Conservation (phyloP, 2,888 invertebrate species). For the Andrena haemorrhoa region DNA sequence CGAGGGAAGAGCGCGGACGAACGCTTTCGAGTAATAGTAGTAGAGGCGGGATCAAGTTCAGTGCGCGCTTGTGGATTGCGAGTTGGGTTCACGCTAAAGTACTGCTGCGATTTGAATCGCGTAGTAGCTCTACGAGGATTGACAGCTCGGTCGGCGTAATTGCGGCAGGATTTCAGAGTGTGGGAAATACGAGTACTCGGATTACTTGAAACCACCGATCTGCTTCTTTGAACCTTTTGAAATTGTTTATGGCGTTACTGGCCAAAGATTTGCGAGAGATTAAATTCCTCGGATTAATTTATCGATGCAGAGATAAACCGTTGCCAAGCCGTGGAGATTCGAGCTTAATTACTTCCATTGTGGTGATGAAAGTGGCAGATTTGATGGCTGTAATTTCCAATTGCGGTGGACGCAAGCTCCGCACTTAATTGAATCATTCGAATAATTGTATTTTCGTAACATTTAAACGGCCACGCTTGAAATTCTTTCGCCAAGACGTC, state of each 20-base stretch:
- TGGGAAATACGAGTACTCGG: too few species aligned
- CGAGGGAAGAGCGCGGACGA: background rate
- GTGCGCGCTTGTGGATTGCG: constrained; percentile 1
- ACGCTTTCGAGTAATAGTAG: background rate
- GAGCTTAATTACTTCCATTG: constrained; percentile 29
- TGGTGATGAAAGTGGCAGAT: constrained; percentile 49
- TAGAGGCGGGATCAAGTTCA: constrained; percentile 11
- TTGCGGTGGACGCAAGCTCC: background rate
- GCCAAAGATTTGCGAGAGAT: background rate
- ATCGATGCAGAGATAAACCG: constrained; percentile 12
- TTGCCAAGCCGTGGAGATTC: constrained; percentile 16
- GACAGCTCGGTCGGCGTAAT: background rate
- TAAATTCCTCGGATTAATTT: background rate
- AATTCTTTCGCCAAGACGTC: constrained; percentile 7
- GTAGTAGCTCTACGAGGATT: background rate
- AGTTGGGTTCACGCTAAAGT: background rate
- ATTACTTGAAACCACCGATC: background rate
- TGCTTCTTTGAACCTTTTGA: background rate
- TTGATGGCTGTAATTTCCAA: constrained; percentile 37
- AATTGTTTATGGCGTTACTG: background rate
- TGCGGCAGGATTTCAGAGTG: background rate
- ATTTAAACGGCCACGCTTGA: constrained; percentile 7
- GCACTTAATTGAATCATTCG: constrained; percentile 22
- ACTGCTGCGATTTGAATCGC: background rate
- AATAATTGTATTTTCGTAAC: constrained; percentile 31